Conservation (phyloP, 2,113 vertebrate genomes). For the Oreocharis arfaki region DNA sequence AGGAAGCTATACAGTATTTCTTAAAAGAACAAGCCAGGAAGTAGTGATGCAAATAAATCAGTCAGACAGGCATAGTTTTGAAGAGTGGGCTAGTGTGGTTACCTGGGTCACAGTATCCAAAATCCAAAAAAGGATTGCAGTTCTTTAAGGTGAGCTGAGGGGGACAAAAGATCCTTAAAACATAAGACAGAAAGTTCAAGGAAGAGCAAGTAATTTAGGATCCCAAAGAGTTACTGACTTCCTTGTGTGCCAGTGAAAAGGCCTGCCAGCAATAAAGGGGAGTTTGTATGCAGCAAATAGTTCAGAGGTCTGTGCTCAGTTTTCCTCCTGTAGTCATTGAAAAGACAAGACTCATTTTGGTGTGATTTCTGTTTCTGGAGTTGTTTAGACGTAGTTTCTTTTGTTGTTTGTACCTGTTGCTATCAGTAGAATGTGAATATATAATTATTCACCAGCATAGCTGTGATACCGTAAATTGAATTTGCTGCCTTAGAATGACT, state of each 20-base stretch:
- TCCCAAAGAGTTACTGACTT: background rate
- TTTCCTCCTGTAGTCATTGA: background rate
- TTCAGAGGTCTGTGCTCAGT: background rate
- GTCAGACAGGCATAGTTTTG: background rate
- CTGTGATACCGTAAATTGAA: background rate
- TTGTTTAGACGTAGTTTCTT: background rate
- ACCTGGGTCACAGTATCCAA: background rate
- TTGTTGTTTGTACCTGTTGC: background rate
- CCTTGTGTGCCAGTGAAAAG: background rate
- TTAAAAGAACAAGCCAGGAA: background rate
- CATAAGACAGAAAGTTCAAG: background rate
- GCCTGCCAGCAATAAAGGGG: background rate
- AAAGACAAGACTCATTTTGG: background rate
- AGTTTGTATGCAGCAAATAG: background rate
- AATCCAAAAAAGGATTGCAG: background rate
- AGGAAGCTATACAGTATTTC: background rate
- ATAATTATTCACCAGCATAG: background rate
- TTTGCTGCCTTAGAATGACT: background rate
- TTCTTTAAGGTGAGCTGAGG: background rate
- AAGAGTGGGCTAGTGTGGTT: background rate
- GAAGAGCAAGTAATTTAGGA: background rate
- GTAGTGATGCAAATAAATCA: background rate
- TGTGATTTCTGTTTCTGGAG: background rate
- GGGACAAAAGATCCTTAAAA: background rate
- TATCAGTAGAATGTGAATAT: background rate